Percentiles rank a stretch among this genome's conserved stretches.
Evolutionary conservation across 1,140 invertebrate species (phyloP).

Genomic region (Trissolcus basalis): DNA sequence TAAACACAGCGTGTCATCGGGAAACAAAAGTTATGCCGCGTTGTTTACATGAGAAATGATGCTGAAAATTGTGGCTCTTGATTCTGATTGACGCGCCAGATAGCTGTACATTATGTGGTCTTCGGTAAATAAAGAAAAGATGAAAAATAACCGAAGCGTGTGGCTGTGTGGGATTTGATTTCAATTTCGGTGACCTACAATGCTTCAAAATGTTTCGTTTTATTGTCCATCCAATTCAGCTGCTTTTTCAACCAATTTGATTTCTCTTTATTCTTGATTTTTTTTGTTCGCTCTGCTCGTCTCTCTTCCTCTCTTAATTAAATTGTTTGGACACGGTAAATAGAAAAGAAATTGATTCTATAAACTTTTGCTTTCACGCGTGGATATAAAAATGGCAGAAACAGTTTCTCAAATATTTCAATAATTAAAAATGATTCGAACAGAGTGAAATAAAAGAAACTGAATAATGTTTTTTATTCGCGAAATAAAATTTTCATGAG

Average conservation of each 20-base stretch:
- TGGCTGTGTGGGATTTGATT: neutral
- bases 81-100: slow-evolving; percentile 5
- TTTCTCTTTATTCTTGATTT: too few species aligned
- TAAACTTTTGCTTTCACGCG: too few species aligned
- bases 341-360: too few species aligned
- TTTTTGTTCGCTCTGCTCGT: too few species aligned
- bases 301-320: too few species aligned
- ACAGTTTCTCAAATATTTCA: too few species aligned
- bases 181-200: slow-evolving; percentile 11
- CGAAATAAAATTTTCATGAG: too few species aligned
- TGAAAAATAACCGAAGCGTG: slow-evolving; percentile 6
- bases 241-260: neutral
- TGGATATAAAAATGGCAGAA: too few species aligned
- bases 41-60: slow-evolving; percentile 19
- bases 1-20: slow-evolving; percentile 6
- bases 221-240: neutral
- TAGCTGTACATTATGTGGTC: slow-evolving; percentile 14
- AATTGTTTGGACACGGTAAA: too few species aligned
- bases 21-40: slow-evolving; percentile 1
- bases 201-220: neutral
- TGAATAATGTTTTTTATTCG: too few species aligned
- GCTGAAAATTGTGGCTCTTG: slow-evolving; percentile 7
- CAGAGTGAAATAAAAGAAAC: too few species aligned
- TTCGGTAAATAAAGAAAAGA: slow-evolving; percentile 2
- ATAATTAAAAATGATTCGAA: too few species aligned